Evolutionary conservation across 2,888 invertebrate genomes (phyloP).

Genomic region (Drosophila peninsularis): DNA sequence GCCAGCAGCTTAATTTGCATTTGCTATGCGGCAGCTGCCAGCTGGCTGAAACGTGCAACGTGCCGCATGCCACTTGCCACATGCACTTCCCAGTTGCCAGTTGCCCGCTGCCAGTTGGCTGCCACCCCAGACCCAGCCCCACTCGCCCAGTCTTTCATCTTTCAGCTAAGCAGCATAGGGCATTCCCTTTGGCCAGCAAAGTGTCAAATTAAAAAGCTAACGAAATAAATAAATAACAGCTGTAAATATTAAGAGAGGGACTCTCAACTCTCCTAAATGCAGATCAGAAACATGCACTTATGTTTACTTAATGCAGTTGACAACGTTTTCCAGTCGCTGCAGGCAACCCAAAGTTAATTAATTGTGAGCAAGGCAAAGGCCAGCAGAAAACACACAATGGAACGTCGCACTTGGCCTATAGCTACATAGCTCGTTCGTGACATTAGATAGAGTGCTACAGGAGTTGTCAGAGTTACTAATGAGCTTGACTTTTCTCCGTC

Average conservation of each 20-base stretch:
- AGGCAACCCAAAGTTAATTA: constrained; percentile 1
- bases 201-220: constrained; percentile 18
- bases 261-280: not conserved
- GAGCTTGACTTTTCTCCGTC: too few species aligned
- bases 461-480: not conserved
- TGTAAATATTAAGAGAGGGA: constrained; percentile 3
- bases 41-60: constrained; percentile 1
- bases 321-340: not conserved
- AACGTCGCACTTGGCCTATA: not conserved
- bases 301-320: constrained; percentile 21
- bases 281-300: constrained; percentile 11
- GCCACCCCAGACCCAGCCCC: not conserved
- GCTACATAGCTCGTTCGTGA: too few species aligned
- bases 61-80: constrained; percentile 3
- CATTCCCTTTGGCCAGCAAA: constrained; percentile 45
- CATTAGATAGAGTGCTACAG: not conserved
- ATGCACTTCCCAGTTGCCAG: not conserved
- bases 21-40: constrained; percentile 29
- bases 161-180: constrained; percentile 16
- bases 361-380: not conserved
- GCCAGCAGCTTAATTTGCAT: constrained; percentile 43
- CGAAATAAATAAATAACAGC: constrained; percentile 12
- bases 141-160: constrained; percentile 13
- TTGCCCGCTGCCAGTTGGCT: not conserved
- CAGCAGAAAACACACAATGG: constrained; percentile 1